Evolutionary conservation across 2,888 invertebrate genomes (phyloP), one percentile per base, ranked within the genome.

Genomic region (Perizoma affinitatum): DNA sequence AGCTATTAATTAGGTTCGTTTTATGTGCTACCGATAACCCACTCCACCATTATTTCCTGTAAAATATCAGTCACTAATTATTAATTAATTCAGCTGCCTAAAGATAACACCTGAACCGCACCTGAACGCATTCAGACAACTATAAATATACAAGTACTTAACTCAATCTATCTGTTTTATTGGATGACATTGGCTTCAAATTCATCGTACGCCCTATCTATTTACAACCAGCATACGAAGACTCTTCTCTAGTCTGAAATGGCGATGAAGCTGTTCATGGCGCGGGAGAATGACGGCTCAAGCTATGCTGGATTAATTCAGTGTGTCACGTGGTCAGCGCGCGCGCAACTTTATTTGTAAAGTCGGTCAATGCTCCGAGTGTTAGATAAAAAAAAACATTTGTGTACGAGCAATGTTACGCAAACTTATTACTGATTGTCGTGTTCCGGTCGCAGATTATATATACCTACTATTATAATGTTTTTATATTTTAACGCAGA

Each of bases 281-380:
- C 41, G 6, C 34, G 35, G 10, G 51, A 47, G 47, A 51, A 22
- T n/a, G 51, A 44, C 35, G 52, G 74, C 55, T 72, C 87, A 70
- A 34, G 63, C 50, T 66, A 70, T 54, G 69, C 62, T 78, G 84
- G 89, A 46, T 43, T 55, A 62, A 67, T 77, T 85, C 78, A 87
- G 76, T 89, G 80, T 88, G 90, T 90, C 90, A 90, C 90, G 90
- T 91, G 90, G 90, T 74, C 85, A 79, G 76, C 88, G 87, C 87
- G 79, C 85, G 88, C 88, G 90, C 90, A 88, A 84, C 83, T 75
- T 80, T 87, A 86, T 89, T 88, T 82, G 90, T 90, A 86, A 91
- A 87, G 79, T 88, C 90, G 91, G 91, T 91, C 91, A 91, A 90
- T 91, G 91, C 91, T 88, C 90, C 87, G 87, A 74, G 85, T 84